Conservation (phyloP, 1,140 invertebrate species). For the Pseudobourletiella spinata region DNA sequence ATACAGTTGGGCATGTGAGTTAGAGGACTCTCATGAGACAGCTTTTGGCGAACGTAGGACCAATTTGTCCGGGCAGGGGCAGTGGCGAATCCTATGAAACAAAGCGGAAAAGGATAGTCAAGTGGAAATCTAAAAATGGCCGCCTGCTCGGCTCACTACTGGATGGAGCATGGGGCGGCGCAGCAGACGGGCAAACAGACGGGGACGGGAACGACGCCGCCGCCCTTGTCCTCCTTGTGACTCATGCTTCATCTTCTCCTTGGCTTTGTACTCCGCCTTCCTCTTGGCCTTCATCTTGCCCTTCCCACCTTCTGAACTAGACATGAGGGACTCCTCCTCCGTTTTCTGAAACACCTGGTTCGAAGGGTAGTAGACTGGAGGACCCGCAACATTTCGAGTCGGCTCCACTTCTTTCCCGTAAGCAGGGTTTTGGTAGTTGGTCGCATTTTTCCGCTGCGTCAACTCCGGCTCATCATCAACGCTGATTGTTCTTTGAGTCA, state of each 20-base stretch:
- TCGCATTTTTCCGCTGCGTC: constrained; percentile 24
- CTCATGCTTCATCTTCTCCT: constrained; percentile 49
- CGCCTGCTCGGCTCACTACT: too few species aligned
- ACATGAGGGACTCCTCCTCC: constrained; percentile 51
- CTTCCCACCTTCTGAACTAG: constrained; percentile 30
- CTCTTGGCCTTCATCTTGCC: constrained; percentile 37
- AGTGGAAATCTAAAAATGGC: too few species aligned
- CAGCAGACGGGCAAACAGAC: constrained; percentile 79
- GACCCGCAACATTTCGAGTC: constrained; percentile 60
- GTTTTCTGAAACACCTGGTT: constrained; percentile 66
- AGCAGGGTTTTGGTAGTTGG: constrained; percentile 16
- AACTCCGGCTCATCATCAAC: constrained; percentile 21
- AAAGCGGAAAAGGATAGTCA: too few species aligned
- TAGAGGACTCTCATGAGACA: too few species aligned
- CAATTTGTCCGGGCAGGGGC: too few species aligned
- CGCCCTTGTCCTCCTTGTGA: constrained; percentile 50
- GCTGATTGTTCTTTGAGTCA: constrained; percentile 12
- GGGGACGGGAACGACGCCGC: constrained; percentile 64
- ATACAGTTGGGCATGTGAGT: too few species aligned
- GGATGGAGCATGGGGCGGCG: constrained; percentile 75
- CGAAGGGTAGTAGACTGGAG: constrained; percentile 82
- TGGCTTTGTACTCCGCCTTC: constrained; percentile 60
- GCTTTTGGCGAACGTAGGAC: too few species aligned
- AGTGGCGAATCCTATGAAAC: too few species aligned
- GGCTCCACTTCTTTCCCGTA: constrained; percentile 20